Conservation (phyloP, 2,888 invertebrate species). For the Trachelus tabidus region DNA sequence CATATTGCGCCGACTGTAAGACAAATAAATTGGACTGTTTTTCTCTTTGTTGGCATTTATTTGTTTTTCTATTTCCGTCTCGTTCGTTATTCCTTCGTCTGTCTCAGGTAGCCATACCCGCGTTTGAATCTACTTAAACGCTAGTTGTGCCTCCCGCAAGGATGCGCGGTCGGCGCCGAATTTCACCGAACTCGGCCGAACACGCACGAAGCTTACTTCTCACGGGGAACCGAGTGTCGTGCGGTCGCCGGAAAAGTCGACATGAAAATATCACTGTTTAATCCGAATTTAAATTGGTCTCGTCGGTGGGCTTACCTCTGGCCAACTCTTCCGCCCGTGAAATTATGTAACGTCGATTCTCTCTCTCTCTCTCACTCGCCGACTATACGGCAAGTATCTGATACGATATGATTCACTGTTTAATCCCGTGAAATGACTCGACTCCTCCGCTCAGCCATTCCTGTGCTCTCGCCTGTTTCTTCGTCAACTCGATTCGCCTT, state of each 20-base stretch:
- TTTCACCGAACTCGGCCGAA: background rate
- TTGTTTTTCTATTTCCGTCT: background rate
- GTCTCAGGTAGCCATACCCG: background rate
- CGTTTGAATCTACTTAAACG: background rate
- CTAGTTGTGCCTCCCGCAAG: background rate
- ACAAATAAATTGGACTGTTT: background rate
- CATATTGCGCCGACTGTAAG: background rate
- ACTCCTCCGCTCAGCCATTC: background rate
- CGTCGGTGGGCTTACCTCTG: slow-evolving; percentile 9
- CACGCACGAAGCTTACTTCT: background rate
- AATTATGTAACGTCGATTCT: slow-evolving; percentile 2
- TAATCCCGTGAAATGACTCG: slow-evolving; percentile 32
- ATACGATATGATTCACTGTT: slow-evolving; percentile 42
- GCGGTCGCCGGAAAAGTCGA: background rate
- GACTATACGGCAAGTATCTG: background rate
- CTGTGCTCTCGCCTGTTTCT: background rate
- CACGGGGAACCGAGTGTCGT: background rate
- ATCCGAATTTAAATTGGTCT: slow-evolving; percentile 23
- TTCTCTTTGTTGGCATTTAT: background rate
- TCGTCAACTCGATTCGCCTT: background rate
- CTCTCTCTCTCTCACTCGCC: background rate
- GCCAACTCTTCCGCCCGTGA: slow-evolving; percentile 9
- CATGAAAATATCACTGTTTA: slow-evolving; percentile 20
- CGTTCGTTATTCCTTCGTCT: background rate
- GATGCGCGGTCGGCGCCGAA: background rate